Conservation (phyloP, 2,888 invertebrate genomes). For the Tipula lateralis region DNA sequence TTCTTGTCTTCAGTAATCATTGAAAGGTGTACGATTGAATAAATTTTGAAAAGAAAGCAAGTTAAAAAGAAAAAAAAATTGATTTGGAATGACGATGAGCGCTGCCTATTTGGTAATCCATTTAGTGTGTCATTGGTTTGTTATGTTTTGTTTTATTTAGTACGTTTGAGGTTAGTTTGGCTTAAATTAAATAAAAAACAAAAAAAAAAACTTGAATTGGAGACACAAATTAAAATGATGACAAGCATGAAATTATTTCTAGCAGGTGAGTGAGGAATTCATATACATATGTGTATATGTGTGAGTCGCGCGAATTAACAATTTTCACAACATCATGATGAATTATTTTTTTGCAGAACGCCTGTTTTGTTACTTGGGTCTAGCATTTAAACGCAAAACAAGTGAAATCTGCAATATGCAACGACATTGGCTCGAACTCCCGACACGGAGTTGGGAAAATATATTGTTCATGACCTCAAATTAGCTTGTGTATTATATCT, state of each 20-base stretch:
- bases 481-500: too few species aligned
- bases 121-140: not conserved
- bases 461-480: too few species aligned
- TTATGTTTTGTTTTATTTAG: not conserved
- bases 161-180: not conserved
- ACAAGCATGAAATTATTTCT: not conserved
- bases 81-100: not conserved
- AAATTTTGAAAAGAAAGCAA: not conserved
- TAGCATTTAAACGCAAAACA: too few species aligned
- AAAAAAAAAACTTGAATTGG: not conserved
- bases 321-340: too few species aligned
- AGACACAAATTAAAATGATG: not conserved
- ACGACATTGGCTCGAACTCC: too few species aligned
- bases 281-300: too few species aligned
- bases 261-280: too few species aligned
- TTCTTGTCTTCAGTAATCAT: not conserved
- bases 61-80: not conserved
- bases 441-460: too few species aligned
- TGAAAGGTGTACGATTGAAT: not conserved
- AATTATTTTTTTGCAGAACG: too few species aligned
- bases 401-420: too few species aligned
- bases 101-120: not conserved
- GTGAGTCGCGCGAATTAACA: too few species aligned
- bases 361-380: too few species aligned
- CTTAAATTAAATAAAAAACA: not conserved